Evolutionary conservation across 1,140 invertebrate species (phyloP).

Genomic region (Cydia splendana): DNA sequence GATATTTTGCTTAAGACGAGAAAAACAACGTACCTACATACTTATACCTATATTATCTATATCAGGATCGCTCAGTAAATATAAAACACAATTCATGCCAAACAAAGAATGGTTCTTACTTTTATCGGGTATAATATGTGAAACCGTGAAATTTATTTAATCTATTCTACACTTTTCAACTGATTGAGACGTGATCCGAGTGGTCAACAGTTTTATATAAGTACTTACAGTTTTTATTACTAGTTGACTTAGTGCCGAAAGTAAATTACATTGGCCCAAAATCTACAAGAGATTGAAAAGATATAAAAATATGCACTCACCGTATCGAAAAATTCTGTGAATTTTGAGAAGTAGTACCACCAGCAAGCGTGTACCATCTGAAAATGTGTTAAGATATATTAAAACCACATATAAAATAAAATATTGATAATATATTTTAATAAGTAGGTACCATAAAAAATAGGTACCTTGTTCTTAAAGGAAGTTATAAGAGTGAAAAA

Average conservation of each 20-base stretch:
- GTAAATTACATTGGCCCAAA: too few species aligned
- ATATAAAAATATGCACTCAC: constrained; percentile 81
- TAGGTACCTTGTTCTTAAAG: neutral
- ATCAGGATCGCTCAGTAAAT: too few species aligned
- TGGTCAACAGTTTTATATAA: too few species aligned
- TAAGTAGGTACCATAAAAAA: neutral
- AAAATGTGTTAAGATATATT: constrained; percentile 50
- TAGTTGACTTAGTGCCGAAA: too few species aligned
- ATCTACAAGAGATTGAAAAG: neutral
- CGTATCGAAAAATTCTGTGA: constrained; percentile 97
- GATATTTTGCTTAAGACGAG: neutral
- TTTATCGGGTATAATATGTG: too few species aligned
- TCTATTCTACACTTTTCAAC: too few species aligned
- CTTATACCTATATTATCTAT: too few species aligned
- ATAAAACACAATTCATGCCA: too few species aligned
- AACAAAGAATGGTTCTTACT: too few species aligned
- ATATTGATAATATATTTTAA: constrained; percentile 9
- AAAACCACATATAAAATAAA: neutral
- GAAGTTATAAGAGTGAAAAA: neutral
- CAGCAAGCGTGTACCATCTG: constrained; percentile 96
- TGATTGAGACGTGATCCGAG: too few species aligned
- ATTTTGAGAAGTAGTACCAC: constrained; percentile 99
- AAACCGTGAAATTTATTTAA: too few species aligned
- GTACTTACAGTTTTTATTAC: too few species aligned
- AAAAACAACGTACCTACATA: neutral